Conservation (phyloP, 2,797 vertebrate species). For the Gouania willdenowi region DNA sequence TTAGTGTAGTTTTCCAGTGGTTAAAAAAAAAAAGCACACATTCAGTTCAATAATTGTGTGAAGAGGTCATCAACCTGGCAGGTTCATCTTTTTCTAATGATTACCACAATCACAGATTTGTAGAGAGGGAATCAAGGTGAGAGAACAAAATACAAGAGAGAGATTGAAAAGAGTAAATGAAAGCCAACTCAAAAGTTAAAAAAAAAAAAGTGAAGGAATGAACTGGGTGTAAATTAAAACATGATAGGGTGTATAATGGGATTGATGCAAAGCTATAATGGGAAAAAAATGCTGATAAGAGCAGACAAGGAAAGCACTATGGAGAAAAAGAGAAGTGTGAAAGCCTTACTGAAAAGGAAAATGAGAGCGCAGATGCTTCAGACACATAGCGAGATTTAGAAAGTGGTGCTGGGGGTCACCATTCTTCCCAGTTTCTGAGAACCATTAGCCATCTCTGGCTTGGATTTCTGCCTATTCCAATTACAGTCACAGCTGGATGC, state of each 20-base stretch:
- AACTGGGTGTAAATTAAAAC: background rate
- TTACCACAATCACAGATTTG: too few species aligned
- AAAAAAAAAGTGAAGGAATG: background rate
- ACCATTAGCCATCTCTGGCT: constrained; percentile 79
- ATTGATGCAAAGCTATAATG: constrained; percentile 1
- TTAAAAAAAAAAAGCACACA: too few species aligned
- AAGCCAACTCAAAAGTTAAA: too few species aligned
- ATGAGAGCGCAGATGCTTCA: constrained; percentile 7
- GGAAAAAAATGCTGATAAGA: background rate
- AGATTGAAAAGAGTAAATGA: too few species aligned
- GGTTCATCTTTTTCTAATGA: too few species aligned
- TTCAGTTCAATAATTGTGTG: too few species aligned
- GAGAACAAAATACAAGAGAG: too few species aligned
- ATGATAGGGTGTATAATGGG: too few species aligned
- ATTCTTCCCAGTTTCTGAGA: constrained; percentile 59
- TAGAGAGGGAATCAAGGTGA: too few species aligned
- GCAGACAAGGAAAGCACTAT: background rate
- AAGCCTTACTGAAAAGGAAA: constrained; percentile 4
- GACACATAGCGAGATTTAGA: background rate
- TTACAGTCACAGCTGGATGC: constrained; percentile 72
- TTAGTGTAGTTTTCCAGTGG: too few species aligned
- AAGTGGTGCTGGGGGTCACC: constrained; percentile 30
- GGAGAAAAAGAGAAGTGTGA: background rate
- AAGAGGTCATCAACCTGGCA: too few species aligned
- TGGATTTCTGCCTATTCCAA: constrained; percentile 78